Percentiles rank a stretch among this genome's conserved stretches.
Conservation (phyloP, 2,113 vertebrate genomes). For the Octodon degus region DNA sequence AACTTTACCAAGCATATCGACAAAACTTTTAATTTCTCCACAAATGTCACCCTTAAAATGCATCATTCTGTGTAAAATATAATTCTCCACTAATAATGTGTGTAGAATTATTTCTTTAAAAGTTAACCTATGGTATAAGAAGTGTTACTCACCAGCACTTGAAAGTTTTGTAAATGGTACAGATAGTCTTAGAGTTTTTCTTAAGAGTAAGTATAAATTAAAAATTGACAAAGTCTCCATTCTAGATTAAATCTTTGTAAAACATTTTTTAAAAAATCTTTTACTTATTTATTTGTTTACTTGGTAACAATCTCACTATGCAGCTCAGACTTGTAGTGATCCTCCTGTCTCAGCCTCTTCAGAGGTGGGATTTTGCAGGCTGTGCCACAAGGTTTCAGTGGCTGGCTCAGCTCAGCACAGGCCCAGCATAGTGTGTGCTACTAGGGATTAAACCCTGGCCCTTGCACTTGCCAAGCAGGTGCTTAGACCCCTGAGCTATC, state of each 20-base stretch:
- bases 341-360: too few species aligned
- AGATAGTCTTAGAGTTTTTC: conserved; percentile 3
- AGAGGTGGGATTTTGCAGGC: too few species aligned
- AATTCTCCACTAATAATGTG: conserved; percentile 30
- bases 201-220: conserved; percentile 45
- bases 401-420: too few species aligned
- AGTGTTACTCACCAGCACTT: background rate
- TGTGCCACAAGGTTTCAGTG: too few species aligned
- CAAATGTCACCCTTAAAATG: conserved; percentile 6
- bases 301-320: too few species aligned
- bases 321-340: too few species aligned
- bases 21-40: conserved; percentile 34
- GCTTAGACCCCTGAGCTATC: too few species aligned
- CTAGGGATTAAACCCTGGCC: too few species aligned
- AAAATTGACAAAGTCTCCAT: conserved; percentile 23
- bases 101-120: conserved; percentile 31
- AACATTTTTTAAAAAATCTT: background rate
- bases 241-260: conserved; percentile 56
- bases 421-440: too few species aligned
- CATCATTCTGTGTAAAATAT: conserved; percentile 5
- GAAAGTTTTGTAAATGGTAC: conserved; percentile 36
- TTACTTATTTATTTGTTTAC: too few species aligned
- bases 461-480: too few species aligned
- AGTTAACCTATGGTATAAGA: conserved; percentile 36
- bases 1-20: conserved; percentile 5